Evolutionary conservation across 2,797 vertebrate genomes (phyloP).

Genomic region (Scleropages formosus): DNA sequence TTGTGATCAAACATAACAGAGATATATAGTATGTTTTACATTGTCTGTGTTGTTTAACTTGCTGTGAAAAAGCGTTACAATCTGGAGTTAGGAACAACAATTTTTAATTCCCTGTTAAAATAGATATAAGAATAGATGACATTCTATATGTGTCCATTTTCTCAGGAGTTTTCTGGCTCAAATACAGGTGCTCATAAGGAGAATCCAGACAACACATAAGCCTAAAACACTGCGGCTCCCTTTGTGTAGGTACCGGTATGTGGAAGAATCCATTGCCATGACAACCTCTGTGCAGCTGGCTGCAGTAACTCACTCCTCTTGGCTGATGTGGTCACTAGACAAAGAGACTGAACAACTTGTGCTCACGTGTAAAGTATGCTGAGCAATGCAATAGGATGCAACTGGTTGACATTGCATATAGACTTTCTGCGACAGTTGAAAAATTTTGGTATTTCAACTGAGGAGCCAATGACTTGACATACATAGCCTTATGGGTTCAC

Average conservation of each 20-base stretch:
- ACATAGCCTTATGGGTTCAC: too few species aligned
- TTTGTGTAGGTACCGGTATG: conserved; percentile 38
- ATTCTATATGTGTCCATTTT: background rate
- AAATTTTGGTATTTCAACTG: background rate
- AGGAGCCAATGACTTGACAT: too few species aligned
- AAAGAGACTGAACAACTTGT: background rate
- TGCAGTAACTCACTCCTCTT: conserved; percentile 40
- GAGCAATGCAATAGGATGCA: background rate
- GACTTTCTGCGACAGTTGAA: background rate
- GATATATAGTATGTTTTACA: too few species aligned
- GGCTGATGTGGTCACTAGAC: conserved; percentile 26
- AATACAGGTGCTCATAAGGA: too few species aligned
- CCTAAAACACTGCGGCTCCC: conserved; percentile 37
- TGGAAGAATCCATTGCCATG: conserved; percentile 56
- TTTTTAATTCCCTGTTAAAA: background rate
- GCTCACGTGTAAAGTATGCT: background rate
- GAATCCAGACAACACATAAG: conserved; percentile 4
- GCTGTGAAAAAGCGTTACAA: too few species aligned
- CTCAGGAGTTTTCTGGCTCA: background rate
- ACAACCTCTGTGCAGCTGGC: conserved; percentile 50
- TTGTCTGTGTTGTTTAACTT: too few species aligned
- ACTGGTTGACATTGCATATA: background rate
- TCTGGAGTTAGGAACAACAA: background rate
- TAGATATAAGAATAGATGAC: background rate
- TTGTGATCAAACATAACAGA: too few species aligned